Evolutionary conservation across 2,888 invertebrate species (phyloP).

Genomic region (Rhyacophila evoluta): DNA sequence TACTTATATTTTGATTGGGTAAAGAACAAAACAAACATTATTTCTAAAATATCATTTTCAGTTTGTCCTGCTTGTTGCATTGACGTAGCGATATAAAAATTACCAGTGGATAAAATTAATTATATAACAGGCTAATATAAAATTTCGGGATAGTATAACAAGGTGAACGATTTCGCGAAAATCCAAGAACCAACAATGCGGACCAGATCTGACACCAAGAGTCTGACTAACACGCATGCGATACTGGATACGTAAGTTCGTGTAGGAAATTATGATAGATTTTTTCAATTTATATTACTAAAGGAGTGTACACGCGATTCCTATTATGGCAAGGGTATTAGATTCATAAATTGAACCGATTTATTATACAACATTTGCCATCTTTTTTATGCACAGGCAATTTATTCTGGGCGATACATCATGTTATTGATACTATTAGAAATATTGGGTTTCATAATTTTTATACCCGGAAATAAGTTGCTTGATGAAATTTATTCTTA

Average conservation of each 20-base stretch:
- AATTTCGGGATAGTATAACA: too few relatives aligned
- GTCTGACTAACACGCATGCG: background rate
- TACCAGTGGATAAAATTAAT: too few relatives aligned
- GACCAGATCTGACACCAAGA: background rate
- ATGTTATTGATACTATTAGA: background rate
- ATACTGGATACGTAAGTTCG: constrained; percentile 11
- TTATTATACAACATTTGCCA: constrained; percentile 24
- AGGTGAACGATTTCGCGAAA: too few relatives aligned
- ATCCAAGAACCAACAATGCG: too few relatives aligned
- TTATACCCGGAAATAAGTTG: background rate
- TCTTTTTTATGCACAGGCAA: background rate
- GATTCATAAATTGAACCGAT: constrained; percentile 18
- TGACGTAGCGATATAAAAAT: too few relatives aligned
- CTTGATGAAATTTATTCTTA: too few relatives aligned
- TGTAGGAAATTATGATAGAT: constrained; percentile 22
- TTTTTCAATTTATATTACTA: constrained; percentile 24
- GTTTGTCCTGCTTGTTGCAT: too few relatives aligned
- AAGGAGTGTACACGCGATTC: constrained; percentile 24
- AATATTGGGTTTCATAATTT: background rate
- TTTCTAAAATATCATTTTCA: too few relatives aligned
- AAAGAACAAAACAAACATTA: too few relatives aligned
- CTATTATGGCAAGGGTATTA: constrained; percentile 1
- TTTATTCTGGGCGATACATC: background rate
- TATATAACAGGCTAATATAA: too few relatives aligned
- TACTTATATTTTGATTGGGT: too few relatives aligned